A percentile compares a stretch with the other conserved stretches of the same genome.
These are phyloP conservation scores for Cantharis flavilabris DNA, from an alignment of 2,888 invertebrate genomes.

Conservation along the genomic window DNA sequence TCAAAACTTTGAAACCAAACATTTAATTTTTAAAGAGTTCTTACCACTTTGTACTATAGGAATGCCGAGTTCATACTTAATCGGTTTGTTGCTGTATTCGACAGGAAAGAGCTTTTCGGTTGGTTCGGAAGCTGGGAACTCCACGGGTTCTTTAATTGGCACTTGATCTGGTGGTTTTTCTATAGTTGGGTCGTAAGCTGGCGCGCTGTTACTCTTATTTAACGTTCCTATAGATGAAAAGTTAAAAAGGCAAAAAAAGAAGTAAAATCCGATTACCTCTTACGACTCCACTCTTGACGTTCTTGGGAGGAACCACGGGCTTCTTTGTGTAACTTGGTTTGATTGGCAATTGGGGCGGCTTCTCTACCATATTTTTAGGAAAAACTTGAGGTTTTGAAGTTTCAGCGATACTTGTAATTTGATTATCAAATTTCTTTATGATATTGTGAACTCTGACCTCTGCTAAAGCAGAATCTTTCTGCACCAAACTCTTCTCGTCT, in stretches of 20 bases:
- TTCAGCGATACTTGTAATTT: conserved; percentile 28
- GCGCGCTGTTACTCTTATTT: conserved; percentile 83
- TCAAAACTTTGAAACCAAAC: neutral
- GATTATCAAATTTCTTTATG: conserved; percentile 52
- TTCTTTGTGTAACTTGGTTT: conserved; percentile 43
- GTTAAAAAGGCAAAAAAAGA: neutral
- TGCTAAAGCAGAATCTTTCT: conserved; percentile 42
- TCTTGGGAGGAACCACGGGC: conserved; percentile 49
- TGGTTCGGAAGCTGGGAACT: neutral
- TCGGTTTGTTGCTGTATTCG: conserved; percentile 13
- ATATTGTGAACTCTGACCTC: conserved; percentile 53
- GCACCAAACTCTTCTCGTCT: neutral
- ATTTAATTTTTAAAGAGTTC: neutral
- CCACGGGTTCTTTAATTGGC: neutral
- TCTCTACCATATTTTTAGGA: conserved; percentile 44
- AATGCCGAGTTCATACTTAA: conserved; percentile 45
- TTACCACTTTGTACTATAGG: conserved; percentile 38
- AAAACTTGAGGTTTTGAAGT: conserved; percentile 43
- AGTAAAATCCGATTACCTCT: conserved; percentile 45
- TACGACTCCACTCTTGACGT: conserved; percentile 43
- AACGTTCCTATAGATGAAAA: conserved; percentile 56
- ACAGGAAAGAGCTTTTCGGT: neutral
- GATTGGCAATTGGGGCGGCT: conserved; percentile 48
- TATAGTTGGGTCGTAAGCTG: conserved; percentile 68
- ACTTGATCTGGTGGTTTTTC: neutral